Base-by-base conservation (phyloP, 1,140 invertebrate genomes). In the Drosophila tani region DNA sequence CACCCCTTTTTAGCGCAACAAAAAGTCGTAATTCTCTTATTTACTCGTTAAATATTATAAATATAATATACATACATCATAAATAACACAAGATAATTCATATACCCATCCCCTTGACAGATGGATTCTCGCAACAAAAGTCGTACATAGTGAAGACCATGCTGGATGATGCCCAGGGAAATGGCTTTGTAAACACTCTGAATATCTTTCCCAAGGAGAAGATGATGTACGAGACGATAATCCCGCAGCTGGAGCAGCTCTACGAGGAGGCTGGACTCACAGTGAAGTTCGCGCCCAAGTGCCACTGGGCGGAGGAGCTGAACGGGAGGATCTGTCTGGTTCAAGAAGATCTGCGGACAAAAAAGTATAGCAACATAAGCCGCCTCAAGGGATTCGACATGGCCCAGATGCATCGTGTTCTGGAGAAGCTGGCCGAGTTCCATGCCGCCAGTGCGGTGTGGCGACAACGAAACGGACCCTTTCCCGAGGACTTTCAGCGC, bases 341-440 rank as follows among this genome's bases (percentile, higher is more conserved):
- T 0, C 83, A 95, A 1, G 94, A 95, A 59, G 95, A 95, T 87
- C 79, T 95, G 11, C 77, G 92, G n/a, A 91, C 93, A 19, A 87
- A 93, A 14, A 95, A 95, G 32, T 95, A 93, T 81, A 78, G 93
- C n/a, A 95, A 95, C 92, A 93, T 94, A 0, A 93, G 94, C 79
- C 93, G 94, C 24, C 91, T 94, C 14, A 79, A 92, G 53, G 94
- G 94, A 3, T 93, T 95, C 56, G 94, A 95, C 79, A 77, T 94
- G 66, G 56, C 93, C 8, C 95, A 95, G 62, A 93, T 93, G 68
- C 80, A 93, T 32, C 68, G 94, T 11, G 94, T 95, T 5, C 77
- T 95, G n/a, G 91, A 93, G 17, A 94, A 94, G 67, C 67, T 95
- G 41, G 95, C 94, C 0, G 93, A 90, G 65, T 94, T 95, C 70